Conservation (phyloP, 1,140 invertebrate species). For the Hyles euphorbiae region DNA sequence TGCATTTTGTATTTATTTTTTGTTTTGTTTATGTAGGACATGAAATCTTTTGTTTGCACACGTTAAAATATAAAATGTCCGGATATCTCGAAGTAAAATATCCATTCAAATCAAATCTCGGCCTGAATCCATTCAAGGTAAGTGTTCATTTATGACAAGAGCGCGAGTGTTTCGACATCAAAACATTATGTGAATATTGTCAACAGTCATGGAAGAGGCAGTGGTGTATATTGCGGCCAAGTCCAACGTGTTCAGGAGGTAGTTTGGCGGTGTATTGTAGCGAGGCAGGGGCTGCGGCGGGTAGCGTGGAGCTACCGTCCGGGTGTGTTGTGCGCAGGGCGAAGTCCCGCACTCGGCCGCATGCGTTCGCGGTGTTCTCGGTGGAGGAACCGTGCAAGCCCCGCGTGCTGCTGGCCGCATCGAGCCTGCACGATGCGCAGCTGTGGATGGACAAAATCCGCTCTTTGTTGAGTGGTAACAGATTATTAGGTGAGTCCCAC, state of each 20-base stretch:
- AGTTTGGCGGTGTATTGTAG: conserved; percentile 61
- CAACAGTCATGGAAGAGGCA: conserved; percentile 66
- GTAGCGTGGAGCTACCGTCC: conserved; percentile 47
- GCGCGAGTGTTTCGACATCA: too few species aligned
- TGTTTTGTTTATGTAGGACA: conserved; percentile 17
- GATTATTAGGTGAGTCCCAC: conserved; percentile 42
- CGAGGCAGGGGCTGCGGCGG: conserved; percentile 58
- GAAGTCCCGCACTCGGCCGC: conserved; percentile 55
- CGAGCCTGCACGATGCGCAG: conserved; percentile 48
- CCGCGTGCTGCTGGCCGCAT: conserved; percentile 52
- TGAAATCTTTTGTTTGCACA: conserved; percentile 18
- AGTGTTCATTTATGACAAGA: conserved; percentile 23
- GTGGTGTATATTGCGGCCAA: conserved; percentile 65
- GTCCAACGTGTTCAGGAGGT: conserved; percentile 47
- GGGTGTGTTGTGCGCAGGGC: conserved; percentile 55
- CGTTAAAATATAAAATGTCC: conserved; percentile 45
- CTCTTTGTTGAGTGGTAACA: conserved; percentile 43
- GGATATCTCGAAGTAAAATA: conserved; percentile 68
- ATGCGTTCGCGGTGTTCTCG: conserved; percentile 64
- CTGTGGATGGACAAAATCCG: conserved; percentile 66
- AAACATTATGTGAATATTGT: conserved; percentile 30
- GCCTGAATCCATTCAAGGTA: conserved; percentile 67
- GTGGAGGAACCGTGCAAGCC: conserved; percentile 50
- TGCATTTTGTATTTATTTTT: conserved; percentile 31
- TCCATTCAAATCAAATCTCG: conserved; percentile 59